These are phyloP conservation scores for Astyanax mexicanus DNA, from an alignment of 2,797 vertebrate species.

Conservation along the genomic window DNA sequence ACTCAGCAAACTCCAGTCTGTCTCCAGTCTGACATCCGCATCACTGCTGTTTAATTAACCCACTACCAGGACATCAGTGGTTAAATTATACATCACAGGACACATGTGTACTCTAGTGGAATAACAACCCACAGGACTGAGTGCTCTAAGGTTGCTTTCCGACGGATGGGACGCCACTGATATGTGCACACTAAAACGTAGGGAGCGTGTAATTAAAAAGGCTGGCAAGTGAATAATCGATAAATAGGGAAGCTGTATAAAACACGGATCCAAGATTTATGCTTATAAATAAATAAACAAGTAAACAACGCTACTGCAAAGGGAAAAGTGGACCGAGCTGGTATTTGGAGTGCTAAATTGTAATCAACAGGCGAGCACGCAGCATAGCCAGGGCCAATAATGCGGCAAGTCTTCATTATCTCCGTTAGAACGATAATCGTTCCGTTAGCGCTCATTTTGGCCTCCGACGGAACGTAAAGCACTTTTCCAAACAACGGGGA, in stretches of 20 bases:
- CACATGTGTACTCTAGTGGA: constrained; percentile 45
- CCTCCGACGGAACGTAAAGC: constrained; percentile 26
- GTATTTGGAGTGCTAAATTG: not conserved
- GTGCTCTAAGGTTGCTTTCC: constrained; percentile 20
- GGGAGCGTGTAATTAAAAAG: constrained; percentile 42
- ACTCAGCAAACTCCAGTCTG: not conserved
- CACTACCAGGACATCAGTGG: constrained; percentile 44
- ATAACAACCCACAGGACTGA: constrained; percentile 37
- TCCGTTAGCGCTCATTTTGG: constrained; percentile 31
- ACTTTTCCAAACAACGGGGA: constrained; percentile 42
- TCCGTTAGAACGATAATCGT: constrained; percentile 28
- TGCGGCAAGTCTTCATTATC: constrained; percentile 15
- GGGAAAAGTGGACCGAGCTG: not conserved
- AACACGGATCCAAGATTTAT: constrained; percentile 9
- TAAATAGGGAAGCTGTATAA: constrained; percentile 16
- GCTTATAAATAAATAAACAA: constrained; percentile 8
- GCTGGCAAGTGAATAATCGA: constrained; percentile 18
- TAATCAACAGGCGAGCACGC: constrained; percentile 29
- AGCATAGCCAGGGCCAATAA: constrained; percentile 2
- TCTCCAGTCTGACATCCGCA: constrained; percentile 7
- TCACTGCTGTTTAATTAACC: constrained; percentile 49
- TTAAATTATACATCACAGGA: constrained; percentile 49
- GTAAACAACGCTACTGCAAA: constrained; percentile 12
- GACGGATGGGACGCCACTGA: constrained; percentile 18
- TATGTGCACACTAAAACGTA: constrained; percentile 31